Percentiles rank a stretch among this genome's conserved stretches.
These are phyloP conservation scores for Drosophila testacea DNA, from an alignment of 2,888 invertebrate species.

Conservation along the genomic window DNA sequence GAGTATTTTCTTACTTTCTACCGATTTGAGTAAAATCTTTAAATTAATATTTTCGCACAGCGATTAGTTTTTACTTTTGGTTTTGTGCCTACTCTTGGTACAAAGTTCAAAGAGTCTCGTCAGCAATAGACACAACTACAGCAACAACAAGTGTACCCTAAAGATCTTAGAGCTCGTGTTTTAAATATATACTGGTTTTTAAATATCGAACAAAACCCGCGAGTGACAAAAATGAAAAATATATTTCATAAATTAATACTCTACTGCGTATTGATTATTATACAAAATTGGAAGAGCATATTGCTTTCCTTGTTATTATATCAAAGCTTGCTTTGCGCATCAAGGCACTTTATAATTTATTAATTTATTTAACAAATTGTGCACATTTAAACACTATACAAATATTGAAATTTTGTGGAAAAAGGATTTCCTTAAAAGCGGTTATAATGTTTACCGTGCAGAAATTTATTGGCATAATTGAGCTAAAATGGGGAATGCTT, in stretches of 20 bases:
- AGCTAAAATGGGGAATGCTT: slow-evolving; percentile 13
- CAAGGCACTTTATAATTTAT: background rate
- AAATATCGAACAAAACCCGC: background rate
- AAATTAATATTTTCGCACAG: background rate
- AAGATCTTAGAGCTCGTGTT: background rate
- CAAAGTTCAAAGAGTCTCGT: background rate
- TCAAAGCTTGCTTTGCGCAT: slow-evolving; percentile 3
- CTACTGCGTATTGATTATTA: too few species aligned
- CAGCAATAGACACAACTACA: background rate
- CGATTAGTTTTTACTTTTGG: slow-evolving; percentile 19
- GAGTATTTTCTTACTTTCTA: background rate
- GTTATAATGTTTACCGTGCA: background rate
- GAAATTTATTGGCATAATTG: slow-evolving; percentile 3
- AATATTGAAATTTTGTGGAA: background rate
- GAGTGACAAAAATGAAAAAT: background rate
- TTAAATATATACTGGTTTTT: background rate
- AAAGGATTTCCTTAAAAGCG: too few species aligned
- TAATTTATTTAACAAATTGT: background rate
- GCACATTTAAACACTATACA: background rate
- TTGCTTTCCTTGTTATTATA: background rate
- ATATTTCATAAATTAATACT: background rate
- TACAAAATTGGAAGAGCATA: background rate
- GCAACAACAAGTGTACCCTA: background rate
- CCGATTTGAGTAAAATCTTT: background rate
- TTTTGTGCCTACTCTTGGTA: slow-evolving; percentile 24